A percentile compares a stretch with the other conserved stretches of the same genome.
Conservation (phyloP, 2,797 vertebrate species). For the Gouania willdenowi region DNA sequence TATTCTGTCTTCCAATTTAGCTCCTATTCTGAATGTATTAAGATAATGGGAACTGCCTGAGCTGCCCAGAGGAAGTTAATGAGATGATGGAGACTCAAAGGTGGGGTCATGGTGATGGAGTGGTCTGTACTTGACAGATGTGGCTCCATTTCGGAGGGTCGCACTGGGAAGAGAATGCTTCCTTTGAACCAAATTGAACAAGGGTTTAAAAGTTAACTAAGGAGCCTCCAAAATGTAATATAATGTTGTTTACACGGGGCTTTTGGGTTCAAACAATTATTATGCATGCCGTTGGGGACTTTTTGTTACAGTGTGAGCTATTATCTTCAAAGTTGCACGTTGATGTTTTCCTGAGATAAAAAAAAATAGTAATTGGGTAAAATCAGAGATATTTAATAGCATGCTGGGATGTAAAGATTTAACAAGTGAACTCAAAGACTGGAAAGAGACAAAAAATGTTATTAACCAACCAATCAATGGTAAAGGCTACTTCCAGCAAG, state of each 20-base stretch:
- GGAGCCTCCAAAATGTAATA: constrained; percentile 14
- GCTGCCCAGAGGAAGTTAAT: constrained; percentile 56
- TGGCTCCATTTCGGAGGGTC: constrained; percentile 16
- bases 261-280: constrained; percentile 4
- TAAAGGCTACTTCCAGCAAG: no score
- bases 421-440: no score
- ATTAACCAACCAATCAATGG: no score
- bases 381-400: no score
- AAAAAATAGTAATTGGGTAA: no score
- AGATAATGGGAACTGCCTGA: constrained; percentile 53
- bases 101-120: constrained; percentile 36
- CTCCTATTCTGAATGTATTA: constrained; percentile 42
- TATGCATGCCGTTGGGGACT: constrained; percentile 50
- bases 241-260: neutral
- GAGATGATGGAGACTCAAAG: constrained; percentile 62
- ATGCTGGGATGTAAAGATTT: no score
- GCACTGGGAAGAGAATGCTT: constrained; percentile 1
- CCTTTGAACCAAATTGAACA: constrained; percentile 37
- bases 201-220: constrained; percentile 30
- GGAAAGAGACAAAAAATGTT: no score
- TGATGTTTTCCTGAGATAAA: no score
- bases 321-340: no score
- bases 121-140: constrained; percentile 20
- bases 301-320: no score
- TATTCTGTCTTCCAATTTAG: constrained; percentile 22